Percentiles rank a stretch among this genome's conserved stretches.
Conservation (phyloP, 2,888 invertebrate species). For the Parapristionchus giblindavisi region DNA sequence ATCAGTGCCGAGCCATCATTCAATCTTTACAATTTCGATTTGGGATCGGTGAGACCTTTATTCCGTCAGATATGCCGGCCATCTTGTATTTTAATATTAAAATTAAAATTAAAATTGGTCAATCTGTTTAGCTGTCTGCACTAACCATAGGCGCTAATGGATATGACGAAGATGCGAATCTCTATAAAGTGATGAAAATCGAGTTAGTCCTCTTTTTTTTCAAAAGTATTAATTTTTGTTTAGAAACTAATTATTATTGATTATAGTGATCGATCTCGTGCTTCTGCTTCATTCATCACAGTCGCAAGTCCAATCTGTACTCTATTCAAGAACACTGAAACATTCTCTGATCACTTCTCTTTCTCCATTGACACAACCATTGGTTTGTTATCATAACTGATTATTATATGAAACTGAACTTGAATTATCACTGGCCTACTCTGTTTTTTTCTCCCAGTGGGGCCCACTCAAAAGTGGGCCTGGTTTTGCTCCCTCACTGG, state of each 20-base stretch:
- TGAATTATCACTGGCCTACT: too few species aligned
- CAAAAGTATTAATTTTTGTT: neutral
- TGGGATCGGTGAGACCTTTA: conserved; percentile 12
- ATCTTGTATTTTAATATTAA: neutral
- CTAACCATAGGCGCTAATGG: neutral
- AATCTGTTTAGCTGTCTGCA: neutral
- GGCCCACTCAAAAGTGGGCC: too few species aligned
- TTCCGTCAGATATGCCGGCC: neutral
- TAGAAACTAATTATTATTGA: neutral
- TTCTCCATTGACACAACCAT: conserved; percentile 17
- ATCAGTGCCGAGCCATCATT: conserved; percentile 24
- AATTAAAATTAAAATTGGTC: too few species aligned
- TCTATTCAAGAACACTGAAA: neutral
- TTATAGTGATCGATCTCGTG: neutral
- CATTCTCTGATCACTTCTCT: neutral
- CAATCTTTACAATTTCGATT: conserved; percentile 3
- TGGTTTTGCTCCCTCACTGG: too few species aligned
- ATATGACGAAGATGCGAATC: conserved; percentile 13
- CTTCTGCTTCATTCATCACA: neutral
- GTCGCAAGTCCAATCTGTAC: neutral
- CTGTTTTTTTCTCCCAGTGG: too few species aligned
- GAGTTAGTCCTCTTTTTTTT: neutral
- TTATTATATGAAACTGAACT: too few species aligned
- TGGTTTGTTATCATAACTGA: too few species aligned
- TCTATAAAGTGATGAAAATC: conserved; percentile 25